Evolutionary conservation across 2,113 vertebrate species (phyloP).

Genomic region (Callospermophilus lateralis): DNA sequence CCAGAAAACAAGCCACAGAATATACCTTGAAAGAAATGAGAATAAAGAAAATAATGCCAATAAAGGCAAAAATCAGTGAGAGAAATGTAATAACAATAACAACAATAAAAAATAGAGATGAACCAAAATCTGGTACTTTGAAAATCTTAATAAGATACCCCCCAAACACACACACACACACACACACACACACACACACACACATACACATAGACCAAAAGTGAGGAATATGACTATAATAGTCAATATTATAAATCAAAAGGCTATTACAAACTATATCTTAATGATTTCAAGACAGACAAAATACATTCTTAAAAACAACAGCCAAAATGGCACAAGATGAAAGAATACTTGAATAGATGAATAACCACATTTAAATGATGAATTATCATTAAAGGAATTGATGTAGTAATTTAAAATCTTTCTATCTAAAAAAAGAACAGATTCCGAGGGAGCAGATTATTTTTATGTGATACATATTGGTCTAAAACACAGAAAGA

Average conservation of each 20-base stretch:
- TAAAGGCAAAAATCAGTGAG: neutral
- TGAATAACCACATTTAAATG: neutral
- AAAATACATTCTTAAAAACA: constrained; percentile 36
- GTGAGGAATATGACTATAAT: neutral
- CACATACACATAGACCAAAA: neutral
- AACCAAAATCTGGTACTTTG: neutral
- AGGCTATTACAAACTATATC: neutral
- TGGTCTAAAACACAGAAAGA: too few relatives aligned
- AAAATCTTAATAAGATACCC: neutral
- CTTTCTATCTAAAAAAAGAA: too few relatives aligned
- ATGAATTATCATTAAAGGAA: neutral
- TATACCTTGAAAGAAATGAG: neutral
- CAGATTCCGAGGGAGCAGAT: too few relatives aligned
- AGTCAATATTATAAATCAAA: neutral
- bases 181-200: too few relatives aligned
- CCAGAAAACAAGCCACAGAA: neutral
- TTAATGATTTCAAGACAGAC: neutral
- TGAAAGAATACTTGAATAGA: neutral
- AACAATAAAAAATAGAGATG: neutral
- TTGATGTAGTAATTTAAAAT: too few relatives aligned
- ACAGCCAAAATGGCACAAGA: neutral
- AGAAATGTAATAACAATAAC: neutral
- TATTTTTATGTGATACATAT: too few relatives aligned
- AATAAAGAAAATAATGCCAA: constrained; percentile 11
- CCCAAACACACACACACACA: neutral